Conservation (phyloP, 2,888 invertebrate species). For the Lutraria lutraria region DNA sequence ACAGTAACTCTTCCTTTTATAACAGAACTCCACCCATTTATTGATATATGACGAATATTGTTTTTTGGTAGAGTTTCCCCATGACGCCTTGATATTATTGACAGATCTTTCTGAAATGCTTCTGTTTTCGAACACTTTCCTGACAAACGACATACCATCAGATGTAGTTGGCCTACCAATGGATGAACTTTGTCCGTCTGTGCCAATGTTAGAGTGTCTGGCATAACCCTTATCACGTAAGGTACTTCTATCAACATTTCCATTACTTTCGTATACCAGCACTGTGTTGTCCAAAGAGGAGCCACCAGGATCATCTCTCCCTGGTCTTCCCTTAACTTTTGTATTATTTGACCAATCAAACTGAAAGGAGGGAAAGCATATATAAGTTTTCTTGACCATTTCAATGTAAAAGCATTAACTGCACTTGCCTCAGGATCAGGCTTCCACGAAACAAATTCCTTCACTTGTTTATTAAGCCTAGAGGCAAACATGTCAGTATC, state of each 20-base stretch:
- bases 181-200: not conserved
- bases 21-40: slow-evolving; percentile 57
- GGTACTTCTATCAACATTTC: slow-evolving; percentile 57
- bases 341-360: no score
- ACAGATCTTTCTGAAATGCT: not conserved
- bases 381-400: slow-evolving; percentile 34
- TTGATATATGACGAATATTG: slow-evolving; percentile 24
- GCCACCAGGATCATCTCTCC: slow-evolving; percentile 46
- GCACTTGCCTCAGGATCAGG: slow-evolving; percentile 41
- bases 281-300: slow-evolving; percentile 60
- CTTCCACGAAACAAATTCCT: slow-evolving; percentile 50
- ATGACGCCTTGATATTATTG: not conserved
- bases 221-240: slow-evolving; percentile 33
- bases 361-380: slow-evolving; percentile 51
- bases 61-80: not conserved
- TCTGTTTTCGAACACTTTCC: not conserved
- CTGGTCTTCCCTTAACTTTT: slow-evolving; percentile 48
- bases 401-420: slow-evolving; percentile 52
- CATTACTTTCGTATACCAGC: slow-evolving; percentile 45
- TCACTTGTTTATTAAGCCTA: slow-evolving; percentile 39
- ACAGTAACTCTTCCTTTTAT: slow-evolving; percentile 42
- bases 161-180: not conserved
- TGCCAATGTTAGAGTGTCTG: slow-evolving; percentile 9
- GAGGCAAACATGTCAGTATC: slow-evolving; percentile 55
- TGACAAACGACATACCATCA: not conserved